phyloP scores from a whole-genome alignment of 2,113 vertebrate species.

The Oreocharis arfaki region DNA sequence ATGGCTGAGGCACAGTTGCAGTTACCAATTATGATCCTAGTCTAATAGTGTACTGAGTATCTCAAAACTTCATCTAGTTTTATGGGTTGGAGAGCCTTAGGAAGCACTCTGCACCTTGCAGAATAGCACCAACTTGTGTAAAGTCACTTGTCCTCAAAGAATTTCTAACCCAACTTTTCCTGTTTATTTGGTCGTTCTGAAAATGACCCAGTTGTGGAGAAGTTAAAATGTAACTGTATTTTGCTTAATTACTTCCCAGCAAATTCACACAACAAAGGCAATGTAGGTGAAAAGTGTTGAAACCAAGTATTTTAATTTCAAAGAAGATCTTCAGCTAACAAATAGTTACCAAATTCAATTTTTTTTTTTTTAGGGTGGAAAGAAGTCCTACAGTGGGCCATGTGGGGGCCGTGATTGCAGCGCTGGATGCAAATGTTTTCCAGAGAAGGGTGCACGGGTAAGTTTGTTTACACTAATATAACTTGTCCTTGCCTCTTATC shows the following conservation, averaged over 20 bases:
- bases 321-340: background rate
- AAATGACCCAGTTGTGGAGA: background rate
- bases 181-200: background rate
- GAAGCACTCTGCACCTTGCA: background rate
- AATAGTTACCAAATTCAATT: background rate
- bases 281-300: background rate
- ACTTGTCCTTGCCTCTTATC: slow-evolving; percentile 15
- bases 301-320: background rate
- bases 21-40: background rate
- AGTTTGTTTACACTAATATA: slow-evolving; percentile 53
- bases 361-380: slow-evolving; percentile 69
- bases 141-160: background rate
- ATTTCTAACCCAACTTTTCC: background rate
- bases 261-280: background rate
- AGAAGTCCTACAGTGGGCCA: slow-evolving; percentile 72
- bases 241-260: background rate
- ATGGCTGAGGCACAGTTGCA: background rate
- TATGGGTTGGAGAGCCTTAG: background rate
- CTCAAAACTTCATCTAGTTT: background rate
- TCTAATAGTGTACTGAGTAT: background rate
- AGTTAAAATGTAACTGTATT: background rate
- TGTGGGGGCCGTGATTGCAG: slow-evolving; percentile 84
- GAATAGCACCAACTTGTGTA: background rate
- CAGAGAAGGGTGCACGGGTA: slow-evolving; percentile 87
- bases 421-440: slow-evolving; percentile 78